A percentile compares a stretch with the other conserved stretches of the same genome.
These are phyloP conservation scores for Montipora sp. DNA, from an alignment of 64 coral and sea anemone genomes.

Conservation along the genomic window DNA sequence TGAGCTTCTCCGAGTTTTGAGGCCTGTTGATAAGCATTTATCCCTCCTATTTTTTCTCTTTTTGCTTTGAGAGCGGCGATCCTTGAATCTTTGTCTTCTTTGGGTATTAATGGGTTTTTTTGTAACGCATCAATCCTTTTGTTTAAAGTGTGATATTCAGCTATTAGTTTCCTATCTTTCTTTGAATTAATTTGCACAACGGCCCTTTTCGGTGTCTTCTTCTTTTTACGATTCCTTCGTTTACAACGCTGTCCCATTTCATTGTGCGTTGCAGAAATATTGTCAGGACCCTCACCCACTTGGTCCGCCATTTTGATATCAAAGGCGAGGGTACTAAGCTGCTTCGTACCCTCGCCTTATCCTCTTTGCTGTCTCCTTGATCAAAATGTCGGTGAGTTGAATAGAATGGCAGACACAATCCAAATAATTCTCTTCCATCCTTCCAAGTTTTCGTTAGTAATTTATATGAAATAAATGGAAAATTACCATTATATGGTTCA, in stretches of 20 bases:
- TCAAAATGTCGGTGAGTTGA: constrained; percentile 69
- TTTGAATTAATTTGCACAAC: constrained; percentile 28
- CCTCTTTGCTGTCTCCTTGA: constrained; percentile 61
- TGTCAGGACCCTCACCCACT: neutral
- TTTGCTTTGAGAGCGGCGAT: constrained; percentile 22
- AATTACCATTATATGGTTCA: neutral
- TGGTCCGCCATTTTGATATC: constrained; percentile 62
- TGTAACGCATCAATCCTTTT: constrained; percentile 46
- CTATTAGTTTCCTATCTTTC: constrained; percentile 63
- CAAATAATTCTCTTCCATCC: constrained; percentile 39
- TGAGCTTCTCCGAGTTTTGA: constrained; percentile 67
- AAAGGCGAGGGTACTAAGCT: constrained; percentile 47
- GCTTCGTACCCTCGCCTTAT: constrained; percentile 26
- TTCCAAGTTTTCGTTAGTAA: neutral
- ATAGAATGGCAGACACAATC: neutral
- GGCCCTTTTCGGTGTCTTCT: constrained; percentile 43
- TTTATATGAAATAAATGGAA: neutral
- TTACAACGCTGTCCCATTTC: neutral
- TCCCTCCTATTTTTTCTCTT: constrained; percentile 66
- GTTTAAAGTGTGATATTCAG: constrained; percentile 61
- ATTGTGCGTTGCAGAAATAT: neutral
- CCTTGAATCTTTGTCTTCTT: neutral
- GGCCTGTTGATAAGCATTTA: constrained; percentile 72
- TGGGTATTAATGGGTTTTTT: constrained; percentile 10
- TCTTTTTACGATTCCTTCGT: constrained; percentile 32